Base-by-base conservation (phyloP, 2,797 vertebrate species). In the Phrynocephalus guinanensis region DNA sequence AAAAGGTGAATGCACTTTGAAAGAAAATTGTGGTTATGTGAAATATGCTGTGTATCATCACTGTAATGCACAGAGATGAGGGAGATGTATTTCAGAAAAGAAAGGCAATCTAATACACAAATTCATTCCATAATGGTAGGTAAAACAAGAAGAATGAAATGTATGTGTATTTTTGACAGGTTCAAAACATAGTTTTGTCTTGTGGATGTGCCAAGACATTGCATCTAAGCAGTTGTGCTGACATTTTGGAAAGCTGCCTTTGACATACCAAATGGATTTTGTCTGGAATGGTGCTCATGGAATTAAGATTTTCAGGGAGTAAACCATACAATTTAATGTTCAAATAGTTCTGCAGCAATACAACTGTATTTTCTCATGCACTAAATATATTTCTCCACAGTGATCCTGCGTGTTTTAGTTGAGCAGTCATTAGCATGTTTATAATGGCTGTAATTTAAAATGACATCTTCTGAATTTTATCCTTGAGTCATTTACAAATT, bases 361-460 rank as follows among this genome's bases (percentile, higher is more conserved):
- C 94, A 96, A 96, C 93, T 95, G 92, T 94, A 81, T 95, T 96
- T 95, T 95, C 94, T 95, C 91, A 95, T 92, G 93, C 96, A 95
- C 95, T 95, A 96, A 96, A 96, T 97, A 94, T 96, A 94, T 96
- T 96, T 96, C 94, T 96, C 96, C 93, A 94, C 93, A 96, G 94
- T 90, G 95, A 96, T 96, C 96, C 94, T 96, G 95, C 94, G 76
- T 97, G 96, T 97, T 97, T 96, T 96, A 97, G 96, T 96, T 88
- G 88, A 96, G 96, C 92, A 96, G 95, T 97, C 96, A 97, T 97
- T 97, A 97, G 96, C 96, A 97, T 97, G 96, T 96, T 97, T 97
- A 97, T 97, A 97, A 97, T 97, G 94, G 97, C 96, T 97, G 96
- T 97, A 97, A 97, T 97, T 97, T 97, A 97, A 96, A 96, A 97